A percentile compares a stretch with the other conserved stretches of the same genome.
Conservation (phyloP, 2,797 vertebrate species). For the Macrochelys suwanniensis region DNA sequence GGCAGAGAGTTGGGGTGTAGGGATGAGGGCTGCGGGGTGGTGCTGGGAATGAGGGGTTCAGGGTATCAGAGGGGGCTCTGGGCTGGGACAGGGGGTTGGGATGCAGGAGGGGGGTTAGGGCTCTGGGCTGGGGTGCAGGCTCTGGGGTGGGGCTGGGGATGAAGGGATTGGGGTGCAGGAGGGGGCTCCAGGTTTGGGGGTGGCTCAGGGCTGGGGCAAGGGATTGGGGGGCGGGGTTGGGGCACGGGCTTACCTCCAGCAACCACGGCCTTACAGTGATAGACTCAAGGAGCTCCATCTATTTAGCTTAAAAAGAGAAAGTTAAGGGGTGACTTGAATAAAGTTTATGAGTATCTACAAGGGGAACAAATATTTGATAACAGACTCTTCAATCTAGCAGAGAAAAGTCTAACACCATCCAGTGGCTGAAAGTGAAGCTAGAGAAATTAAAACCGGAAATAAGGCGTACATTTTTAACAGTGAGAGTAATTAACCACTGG, state of each 20-base stretch:
- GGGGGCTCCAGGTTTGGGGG: too few relatives aligned
- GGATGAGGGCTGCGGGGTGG: too few relatives aligned
- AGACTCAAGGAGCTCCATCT: background rate
- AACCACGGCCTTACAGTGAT: background rate
- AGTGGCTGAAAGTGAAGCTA: background rate
- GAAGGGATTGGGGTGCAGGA: too few relatives aligned
- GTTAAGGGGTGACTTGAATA: background rate
- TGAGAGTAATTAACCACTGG: background rate
- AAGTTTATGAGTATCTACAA: background rate
- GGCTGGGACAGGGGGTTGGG: too few relatives aligned
- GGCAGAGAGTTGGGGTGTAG: too few relatives aligned
- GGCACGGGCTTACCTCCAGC: too few relatives aligned
- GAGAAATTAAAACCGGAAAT: background rate
- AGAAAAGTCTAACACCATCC: background rate
- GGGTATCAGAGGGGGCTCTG: too few relatives aligned
- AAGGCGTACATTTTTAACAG: background rate
- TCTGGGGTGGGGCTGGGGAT: too few relatives aligned
- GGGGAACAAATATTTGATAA: background rate
- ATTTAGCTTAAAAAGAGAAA: background rate
- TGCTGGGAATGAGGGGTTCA: too few relatives aligned
- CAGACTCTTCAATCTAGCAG: background rate
- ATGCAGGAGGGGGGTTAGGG: rapidly evolving
- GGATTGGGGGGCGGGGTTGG: too few relatives aligned
- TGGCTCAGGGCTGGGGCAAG: too few relatives aligned
- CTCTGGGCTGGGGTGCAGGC: too few relatives aligned